Percentiles rank a stretch among this genome's conserved stretches.
phyloP scores from a whole-genome alignment of 2,797 vertebrate species.

The Sebastolobus altivelis region DNA sequence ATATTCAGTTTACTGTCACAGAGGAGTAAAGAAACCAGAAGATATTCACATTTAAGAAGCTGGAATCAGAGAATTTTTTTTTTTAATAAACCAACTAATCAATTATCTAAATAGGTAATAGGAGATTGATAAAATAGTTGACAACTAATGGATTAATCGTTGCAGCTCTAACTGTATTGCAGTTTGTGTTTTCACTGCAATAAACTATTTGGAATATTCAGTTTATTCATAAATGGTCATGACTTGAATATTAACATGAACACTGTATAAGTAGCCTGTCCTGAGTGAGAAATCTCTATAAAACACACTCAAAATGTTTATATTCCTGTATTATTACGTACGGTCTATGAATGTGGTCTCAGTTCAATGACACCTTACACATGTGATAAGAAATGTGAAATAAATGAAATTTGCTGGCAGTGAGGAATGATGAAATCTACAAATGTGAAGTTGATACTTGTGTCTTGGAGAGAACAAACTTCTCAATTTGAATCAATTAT shows the following conservation, averaged over 20 bases:
- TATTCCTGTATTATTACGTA: neutral
- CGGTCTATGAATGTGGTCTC: neutral
- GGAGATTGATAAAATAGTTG: too few species aligned
- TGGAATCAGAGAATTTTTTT: too few species aligned
- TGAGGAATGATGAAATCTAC: neutral
- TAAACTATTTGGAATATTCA: neutral
- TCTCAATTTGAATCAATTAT: neutral
- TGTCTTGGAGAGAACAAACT: neutral
- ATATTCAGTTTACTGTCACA: too few species aligned
- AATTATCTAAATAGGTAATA: too few species aligned
- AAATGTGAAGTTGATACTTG: neutral
- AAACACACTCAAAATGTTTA: neutral
- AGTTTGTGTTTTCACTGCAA: neutral
- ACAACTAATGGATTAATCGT: too few species aligned
- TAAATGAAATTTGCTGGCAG: neutral
- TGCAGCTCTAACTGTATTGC: neutral
- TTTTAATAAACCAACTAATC: too few species aligned
- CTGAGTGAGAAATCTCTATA: neutral
- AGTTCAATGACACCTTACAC: neutral
- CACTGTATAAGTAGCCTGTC: neutral
- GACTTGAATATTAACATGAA: slow-evolving; percentile 12
- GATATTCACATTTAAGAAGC: too few species aligned
- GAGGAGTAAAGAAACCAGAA: too few species aligned
- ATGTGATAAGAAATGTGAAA: neutral
- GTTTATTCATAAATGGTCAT: neutral